Percentiles rank a stretch among this genome's conserved stretches.
phyloP scores from a whole-genome alignment of 2,888 invertebrate species.

The Parelbella ahira region DNA sequence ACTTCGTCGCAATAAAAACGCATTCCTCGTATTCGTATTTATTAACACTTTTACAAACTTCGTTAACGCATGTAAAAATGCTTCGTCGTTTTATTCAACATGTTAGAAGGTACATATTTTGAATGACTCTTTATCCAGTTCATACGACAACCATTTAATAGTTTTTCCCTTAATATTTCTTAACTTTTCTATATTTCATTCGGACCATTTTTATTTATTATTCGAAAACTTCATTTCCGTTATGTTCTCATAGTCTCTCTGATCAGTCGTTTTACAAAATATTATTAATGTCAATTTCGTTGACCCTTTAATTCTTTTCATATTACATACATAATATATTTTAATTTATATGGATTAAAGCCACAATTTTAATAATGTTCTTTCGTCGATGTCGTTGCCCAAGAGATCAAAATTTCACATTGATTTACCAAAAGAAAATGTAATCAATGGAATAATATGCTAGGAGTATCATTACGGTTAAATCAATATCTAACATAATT shows the following conservation, averaged over 20 bases:
- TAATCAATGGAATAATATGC: too few species aligned
- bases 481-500: neutral
- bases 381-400: conserved; percentile 31
- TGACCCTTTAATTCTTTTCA: conserved; percentile 11
- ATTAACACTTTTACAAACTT: conserved; percentile 3
- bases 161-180: too few species aligned
- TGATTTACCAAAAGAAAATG: too few species aligned
- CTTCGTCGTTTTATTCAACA: neutral
- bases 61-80: neutral
- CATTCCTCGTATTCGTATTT: conserved; percentile 1
- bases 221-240: conserved; percentile 16
- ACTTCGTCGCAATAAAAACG: conserved; percentile 4
- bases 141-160: too few species aligned
- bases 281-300: neutral
- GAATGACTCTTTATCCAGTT: too few species aligned
- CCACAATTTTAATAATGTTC: conserved; percentile 32
- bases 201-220: conserved; percentile 11
- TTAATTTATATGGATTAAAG: conserved; percentile 37
- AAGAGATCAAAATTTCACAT: too few species aligned
- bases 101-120: too few species aligned
- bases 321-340: conserved; percentile 37
- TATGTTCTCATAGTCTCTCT: conserved; percentile 46
- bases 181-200: neutral
- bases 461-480: too few species aligned
- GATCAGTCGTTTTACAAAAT: conserved; percentile 42